These are phyloP conservation scores for Caracal caracal DNA, from an alignment of 2,113 vertebrate genomes.

Conservation along the genomic window DNA sequence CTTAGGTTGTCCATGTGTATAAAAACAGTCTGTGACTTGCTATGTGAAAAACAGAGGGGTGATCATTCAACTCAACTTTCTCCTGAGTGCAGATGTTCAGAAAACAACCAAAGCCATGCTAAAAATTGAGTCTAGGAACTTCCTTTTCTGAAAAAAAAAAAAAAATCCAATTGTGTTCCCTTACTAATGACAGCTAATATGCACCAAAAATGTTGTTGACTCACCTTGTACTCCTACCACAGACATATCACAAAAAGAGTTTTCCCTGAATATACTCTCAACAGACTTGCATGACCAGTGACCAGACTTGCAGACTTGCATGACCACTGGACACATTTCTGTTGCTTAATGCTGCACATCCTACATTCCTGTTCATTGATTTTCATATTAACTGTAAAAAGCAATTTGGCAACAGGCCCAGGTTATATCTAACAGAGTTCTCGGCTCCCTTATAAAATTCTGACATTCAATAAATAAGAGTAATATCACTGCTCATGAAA, in stretches of 20 bases:
- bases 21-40: neutral
- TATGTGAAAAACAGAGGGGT: neutral
- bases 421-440: neutral
- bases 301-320: neutral
- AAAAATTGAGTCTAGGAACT: neutral
- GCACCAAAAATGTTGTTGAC: neutral
- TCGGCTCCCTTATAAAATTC: constrained; percentile 16
- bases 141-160: neutral
- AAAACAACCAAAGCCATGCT: neutral
- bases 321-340: neutral
- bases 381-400: constrained; percentile 28
- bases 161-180: neutral
- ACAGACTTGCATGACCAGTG: neutral
- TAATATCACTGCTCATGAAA: neutral
- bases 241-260: neutral
- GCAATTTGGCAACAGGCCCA: neutral
- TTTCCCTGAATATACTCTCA: neutral
- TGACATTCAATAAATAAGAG: constrained; percentile 32
- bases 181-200: neutral
- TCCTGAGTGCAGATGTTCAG: neutral
- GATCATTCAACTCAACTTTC: neutral
- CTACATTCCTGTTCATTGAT: neutral
- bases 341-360: neutral
- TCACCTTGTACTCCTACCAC: neutral
- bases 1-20: neutral